phyloP scores from a whole-genome alignment of 2,797 vertebrate genomes.

The Geotria australis region DNA sequence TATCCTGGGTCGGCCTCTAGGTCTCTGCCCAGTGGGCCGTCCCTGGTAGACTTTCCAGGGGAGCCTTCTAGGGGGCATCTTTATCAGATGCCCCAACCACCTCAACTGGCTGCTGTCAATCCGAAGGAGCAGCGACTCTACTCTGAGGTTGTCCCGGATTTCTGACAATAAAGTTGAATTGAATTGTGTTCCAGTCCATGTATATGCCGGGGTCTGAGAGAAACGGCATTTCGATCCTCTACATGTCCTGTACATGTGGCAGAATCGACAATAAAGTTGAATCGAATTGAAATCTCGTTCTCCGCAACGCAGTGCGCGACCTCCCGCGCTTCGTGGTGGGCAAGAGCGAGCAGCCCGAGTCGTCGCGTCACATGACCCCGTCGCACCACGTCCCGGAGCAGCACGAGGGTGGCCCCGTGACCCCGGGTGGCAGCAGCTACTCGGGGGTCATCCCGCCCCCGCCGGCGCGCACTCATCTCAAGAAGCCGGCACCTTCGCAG shows the following conservation, averaged over 20 bases:
- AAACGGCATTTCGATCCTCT: too few relatives aligned
- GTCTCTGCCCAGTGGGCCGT: too few relatives aligned
- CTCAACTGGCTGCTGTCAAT: background rate
- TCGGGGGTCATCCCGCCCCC: slow-evolving; percentile 69
- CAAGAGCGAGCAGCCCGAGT: background rate
- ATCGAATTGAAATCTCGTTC: too few relatives aligned
- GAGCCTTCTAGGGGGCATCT: too few relatives aligned
- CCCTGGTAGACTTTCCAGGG: too few relatives aligned
- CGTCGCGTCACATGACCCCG: background rate
- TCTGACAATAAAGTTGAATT: too few relatives aligned
- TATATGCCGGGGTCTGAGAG: too few relatives aligned
- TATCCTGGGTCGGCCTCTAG: too few relatives aligned
- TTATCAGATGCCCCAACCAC: background rate
- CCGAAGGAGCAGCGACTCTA: background rate
- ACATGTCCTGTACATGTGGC: too few relatives aligned
- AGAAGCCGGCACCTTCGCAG: slow-evolving; percentile 16
- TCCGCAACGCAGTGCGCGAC: background rate
- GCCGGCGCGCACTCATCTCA: slow-evolving; percentile 41
- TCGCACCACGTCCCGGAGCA: background rate
- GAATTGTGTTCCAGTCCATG: too few relatives aligned
- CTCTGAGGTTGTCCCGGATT: too few relatives aligned
- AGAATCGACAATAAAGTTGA: too few relatives aligned
- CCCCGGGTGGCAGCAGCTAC: slow-evolving; percentile 19
- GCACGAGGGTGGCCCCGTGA: background rate
- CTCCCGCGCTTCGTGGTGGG: background rate